Base-by-base conservation (phyloP, 2,113 vertebrate species). In the Scophthalmus maximus region DNA sequence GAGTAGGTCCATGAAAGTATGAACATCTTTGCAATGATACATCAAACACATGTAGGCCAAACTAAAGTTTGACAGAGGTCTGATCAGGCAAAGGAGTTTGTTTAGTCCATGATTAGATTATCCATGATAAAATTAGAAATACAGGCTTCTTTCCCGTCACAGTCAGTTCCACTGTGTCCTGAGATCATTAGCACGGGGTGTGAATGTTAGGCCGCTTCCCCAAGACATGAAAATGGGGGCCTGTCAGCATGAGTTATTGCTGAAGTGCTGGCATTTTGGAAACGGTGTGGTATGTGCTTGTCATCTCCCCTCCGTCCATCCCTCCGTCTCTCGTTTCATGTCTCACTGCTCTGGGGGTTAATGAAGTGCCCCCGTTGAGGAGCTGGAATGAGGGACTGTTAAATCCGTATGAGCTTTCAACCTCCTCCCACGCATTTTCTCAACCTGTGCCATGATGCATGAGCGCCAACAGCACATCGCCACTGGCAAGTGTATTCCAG, bases 361-460 rank as follows among this genome's bases (percentile, higher is more conserved):
- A 91, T 92, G 86, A 91, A 89, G 86, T 79, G 73, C 49, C 68
- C 60, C 62, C 17, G 30, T 68, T 84, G 81, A 78, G 77, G 71
- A 73, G 68, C 34, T 11, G 15, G 58, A 83, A 78, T 44, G 49
- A 70, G 61, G 32, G 67, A 58, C 89, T 70, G 70, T 87, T 74
- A 68, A 87, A 65, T 72, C 60, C 63, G 25, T 61, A 44, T 40
- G 34, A 68, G 76, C 73, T 68, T 38, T 55, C 40, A 62, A 22
- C 71, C 58, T 65, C 61, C 68, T 58, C 80, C 76, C 56, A 68
- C 53, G 8, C 51, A 0, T 52, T 72, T 72, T 76, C 67, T 76
- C 57, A 52, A 70, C 74, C 70, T 72, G 62, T 30, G 58, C 62
- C 20, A 30, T 27, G 2, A 59, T 50, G 59, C 65, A 32, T 47